These are phyloP conservation scores for Hirtodrosophila cameraria DNA, from an alignment of 2,888 invertebrate genomes.

Conservation along the genomic window DNA sequence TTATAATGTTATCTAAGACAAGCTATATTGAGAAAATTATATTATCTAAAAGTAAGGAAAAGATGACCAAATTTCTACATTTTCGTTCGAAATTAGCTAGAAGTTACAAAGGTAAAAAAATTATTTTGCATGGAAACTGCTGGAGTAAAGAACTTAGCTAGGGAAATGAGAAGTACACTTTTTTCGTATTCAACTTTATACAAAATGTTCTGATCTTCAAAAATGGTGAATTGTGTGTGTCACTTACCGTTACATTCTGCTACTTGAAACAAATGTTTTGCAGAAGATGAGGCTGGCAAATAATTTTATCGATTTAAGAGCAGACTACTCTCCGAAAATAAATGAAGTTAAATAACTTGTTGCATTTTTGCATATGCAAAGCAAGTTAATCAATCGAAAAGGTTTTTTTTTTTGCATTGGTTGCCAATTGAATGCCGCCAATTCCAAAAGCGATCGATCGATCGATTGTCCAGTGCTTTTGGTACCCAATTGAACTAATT, in stretches of 20 bases:
- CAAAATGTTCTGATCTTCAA: too few species aligned
- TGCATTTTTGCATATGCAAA: slow-evolving; percentile 57
- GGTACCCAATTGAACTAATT: slow-evolving; percentile 67
- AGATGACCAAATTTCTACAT: too few species aligned
- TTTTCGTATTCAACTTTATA: too few species aligned
- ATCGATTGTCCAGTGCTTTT: slow-evolving; percentile 40
- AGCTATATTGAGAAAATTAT: too few species aligned
- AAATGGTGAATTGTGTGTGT: not conserved
- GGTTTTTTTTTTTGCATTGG: slow-evolving; percentile 2
- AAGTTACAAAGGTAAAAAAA: too few species aligned
- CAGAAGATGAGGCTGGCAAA: slow-evolving; percentile 30
- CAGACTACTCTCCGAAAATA: not conserved
- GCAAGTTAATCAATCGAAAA: slow-evolving; percentile 56
- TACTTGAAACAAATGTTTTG: slow-evolving; percentile 14
- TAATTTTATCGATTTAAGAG: slow-evolving; percentile 38
- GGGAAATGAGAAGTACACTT: not conserved
- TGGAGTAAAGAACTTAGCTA: not conserved
- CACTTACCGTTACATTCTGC: slow-evolving; percentile 40
- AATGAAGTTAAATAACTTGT: slow-evolving; percentile 53
- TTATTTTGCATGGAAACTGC: too few species aligned
- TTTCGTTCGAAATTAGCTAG: too few species aligned
- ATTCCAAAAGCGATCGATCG: slow-evolving; percentile 64
- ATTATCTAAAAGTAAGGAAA: too few species aligned
- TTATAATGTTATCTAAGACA: too few species aligned
- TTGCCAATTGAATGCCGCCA: slow-evolving; percentile 61